Base-by-base conservation (phyloP, 1,140 invertebrate genomes). In the Musca vetustissima region DNA sequence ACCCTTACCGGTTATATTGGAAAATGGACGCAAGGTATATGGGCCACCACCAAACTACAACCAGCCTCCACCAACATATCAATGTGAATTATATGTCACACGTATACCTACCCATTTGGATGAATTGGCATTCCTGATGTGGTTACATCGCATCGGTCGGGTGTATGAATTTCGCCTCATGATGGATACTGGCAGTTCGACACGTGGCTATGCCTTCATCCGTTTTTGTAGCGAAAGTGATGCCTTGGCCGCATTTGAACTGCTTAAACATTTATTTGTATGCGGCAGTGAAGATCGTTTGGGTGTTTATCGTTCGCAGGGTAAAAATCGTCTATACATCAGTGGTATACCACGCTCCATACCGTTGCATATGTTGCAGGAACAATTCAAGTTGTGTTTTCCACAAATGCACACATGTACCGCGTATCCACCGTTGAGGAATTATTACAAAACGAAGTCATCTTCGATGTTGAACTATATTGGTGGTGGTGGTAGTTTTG, bases 31-130 rank as follows among this genome's bases (percentile, higher is more conserved):
- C 65, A 82, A 88, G 55, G 86, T 83, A 28, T 85, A 85, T 61
- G 87, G 86, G 14, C 86, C 86, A 14, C 85, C 86, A 0, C 80
- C 84, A n/a, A 74, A 83, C 57, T 86, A 85, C 85, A 74, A n/a
- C 0, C 84, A 84, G 1, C 77, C 83, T 4, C 80, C 84, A 0
- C 86, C 85, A 0, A 84, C 79, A 2, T 87, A 87, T 69, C 87
- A 88, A 4, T 90, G 88, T 77, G 94, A 96, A 85, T 85, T 96
- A n/a, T 96, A 95, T 81, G 86, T 96, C 24, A 93, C 92, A 0
- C 93, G 91, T 76, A 85, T 96, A 11, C 93, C 93, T 0, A 82
- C 90, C 13, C 87, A 92, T 74, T 83, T 91, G 64, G 92, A 87
- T 76, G 94, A 96, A 83, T 88, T 93, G 75, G 90, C 92, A 68